Conservation (phyloP, 2,797 vertebrate species). For the Alouatta caraya region DNA sequence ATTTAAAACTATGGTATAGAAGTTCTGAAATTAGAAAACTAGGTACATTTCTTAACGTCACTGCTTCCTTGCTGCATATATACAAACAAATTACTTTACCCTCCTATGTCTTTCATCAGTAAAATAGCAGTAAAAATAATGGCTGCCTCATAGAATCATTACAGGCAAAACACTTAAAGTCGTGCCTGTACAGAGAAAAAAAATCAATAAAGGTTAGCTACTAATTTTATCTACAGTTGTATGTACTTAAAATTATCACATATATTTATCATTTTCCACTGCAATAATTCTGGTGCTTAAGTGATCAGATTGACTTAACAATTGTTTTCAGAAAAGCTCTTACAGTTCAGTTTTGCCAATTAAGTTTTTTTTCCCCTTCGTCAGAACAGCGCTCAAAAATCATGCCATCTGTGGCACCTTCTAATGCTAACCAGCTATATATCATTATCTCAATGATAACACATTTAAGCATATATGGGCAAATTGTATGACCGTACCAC, state of each 20-base stretch:
- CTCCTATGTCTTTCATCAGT: not conserved
- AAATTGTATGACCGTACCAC: not conserved
- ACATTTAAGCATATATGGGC: not conserved
- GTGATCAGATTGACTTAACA: not conserved
- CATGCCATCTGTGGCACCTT: not conserved
- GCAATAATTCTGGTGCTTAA: not conserved
- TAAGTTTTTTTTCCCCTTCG: not conserved
- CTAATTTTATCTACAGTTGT: not conserved
- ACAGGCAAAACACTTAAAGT: not conserved
- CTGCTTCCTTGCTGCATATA: not conserved
- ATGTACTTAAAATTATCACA: not conserved
- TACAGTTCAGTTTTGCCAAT: not conserved
- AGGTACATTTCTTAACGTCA: not conserved
- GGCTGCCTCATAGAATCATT: not conserved
- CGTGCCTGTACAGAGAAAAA: not conserved
- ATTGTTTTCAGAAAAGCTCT: not conserved
- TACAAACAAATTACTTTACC: not conserved
- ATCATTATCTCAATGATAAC: not conserved
- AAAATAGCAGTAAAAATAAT: not conserved
- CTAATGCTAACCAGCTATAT: not conserved
- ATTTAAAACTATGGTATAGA: not conserved
- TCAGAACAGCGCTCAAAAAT: not conserved
- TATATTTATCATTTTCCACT: not conserved
- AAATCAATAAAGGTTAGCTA: not conserved
- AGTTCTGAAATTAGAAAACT: not conserved